Evolutionary conservation across 2,888 invertebrate genomes (phyloP).

Genomic region (Sphecodes monilicornis): DNA sequence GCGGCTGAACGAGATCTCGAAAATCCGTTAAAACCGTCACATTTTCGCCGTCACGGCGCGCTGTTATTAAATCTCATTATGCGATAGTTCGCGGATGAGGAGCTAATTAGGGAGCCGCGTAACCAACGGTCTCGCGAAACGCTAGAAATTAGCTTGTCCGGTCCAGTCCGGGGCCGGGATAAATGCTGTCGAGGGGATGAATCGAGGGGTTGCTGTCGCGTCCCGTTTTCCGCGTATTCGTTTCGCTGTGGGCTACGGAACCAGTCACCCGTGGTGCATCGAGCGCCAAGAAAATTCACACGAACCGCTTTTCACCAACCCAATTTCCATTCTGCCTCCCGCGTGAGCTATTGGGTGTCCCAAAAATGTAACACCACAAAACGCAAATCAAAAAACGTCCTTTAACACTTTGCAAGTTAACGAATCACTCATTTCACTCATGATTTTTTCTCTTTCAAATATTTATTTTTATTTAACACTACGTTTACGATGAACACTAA

Average conservation of each 20-base stretch:
- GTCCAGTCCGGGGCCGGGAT: neutral
- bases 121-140: slow-evolving; percentile 19
- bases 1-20: neutral
- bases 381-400: neutral
- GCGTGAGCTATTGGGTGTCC: neutral
- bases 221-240: slow-evolving; percentile 11
- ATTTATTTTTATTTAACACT: no score
- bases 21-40: slow-evolving; percentile 22
- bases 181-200: slow-evolving; percentile 15
- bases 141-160: slow-evolving; percentile 46
- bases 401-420: neutral
- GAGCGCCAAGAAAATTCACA: slow-evolving; percentile 46
- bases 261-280: neutral
- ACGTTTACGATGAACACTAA: no score
- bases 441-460: no score
- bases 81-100: slow-evolving; percentile 29
- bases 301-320: slow-evolving; percentile 34
- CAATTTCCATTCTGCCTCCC: slow-evolving; percentile 54
- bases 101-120: slow-evolving; percentile 39
- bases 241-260: slow-evolving; percentile 5
- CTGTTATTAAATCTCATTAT: slow-evolving; percentile 58
- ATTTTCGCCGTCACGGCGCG: neutral
- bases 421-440: no score
- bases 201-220: slow-evolving; percentile 6
- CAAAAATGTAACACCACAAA: neutral